These are phyloP conservation scores for Lymantria dispar DNA, from an alignment of 2,888 invertebrate genomes.

Conservation along the genomic window DNA sequence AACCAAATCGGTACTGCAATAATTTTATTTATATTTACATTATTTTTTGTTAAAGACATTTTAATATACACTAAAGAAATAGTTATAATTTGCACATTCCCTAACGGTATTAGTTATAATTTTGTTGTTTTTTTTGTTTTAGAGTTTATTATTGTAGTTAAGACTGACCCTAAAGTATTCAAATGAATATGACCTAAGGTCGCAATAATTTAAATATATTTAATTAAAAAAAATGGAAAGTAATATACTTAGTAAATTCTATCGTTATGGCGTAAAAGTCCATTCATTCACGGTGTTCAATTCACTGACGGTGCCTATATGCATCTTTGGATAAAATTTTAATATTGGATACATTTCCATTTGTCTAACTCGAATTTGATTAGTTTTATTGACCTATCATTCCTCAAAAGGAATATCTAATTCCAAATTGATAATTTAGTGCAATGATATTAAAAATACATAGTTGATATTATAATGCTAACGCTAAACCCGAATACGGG, in stretches of 20 bases:
- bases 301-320: slow-evolving; percentile 4
- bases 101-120: slow-evolving; percentile 70
- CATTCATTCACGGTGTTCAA: slow-evolving; percentile 8
- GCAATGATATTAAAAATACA: slow-evolving; percentile 78
- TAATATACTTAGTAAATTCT: slow-evolving; percentile 10
- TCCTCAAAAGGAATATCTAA: slow-evolving; percentile 65
- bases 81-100: slow-evolving; percentile 78
- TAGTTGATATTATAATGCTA: slow-evolving; percentile 52
- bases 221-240: slow-evolving; percentile 29
- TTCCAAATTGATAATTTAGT: slow-evolving; percentile 76
- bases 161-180: slow-evolving; percentile 76
- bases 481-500: slow-evolving; percentile 32
- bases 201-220: slow-evolving; percentile 27
- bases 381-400: slow-evolving; percentile 72
- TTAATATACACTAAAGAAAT: slow-evolving; percentile 70
- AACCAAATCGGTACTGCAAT: slow-evolving; percentile 81
- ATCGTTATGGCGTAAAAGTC: slow-evolving; percentile 13
- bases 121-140: slow-evolving; percentile 74
- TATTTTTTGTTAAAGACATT: slow-evolving; percentile 68
- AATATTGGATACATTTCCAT: slow-evolving; percentile 29
- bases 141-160: slow-evolving; percentile 77
- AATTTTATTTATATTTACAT: slow-evolving; percentile 71
- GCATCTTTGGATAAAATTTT: slow-evolving; percentile 15
- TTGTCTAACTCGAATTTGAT: slow-evolving; percentile 69
- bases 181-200: slow-evolving; percentile 53